These are phyloP conservation scores for Philaenus spumarius DNA, from an alignment of 1,140 invertebrate species.

Conservation along the genomic window DNA sequence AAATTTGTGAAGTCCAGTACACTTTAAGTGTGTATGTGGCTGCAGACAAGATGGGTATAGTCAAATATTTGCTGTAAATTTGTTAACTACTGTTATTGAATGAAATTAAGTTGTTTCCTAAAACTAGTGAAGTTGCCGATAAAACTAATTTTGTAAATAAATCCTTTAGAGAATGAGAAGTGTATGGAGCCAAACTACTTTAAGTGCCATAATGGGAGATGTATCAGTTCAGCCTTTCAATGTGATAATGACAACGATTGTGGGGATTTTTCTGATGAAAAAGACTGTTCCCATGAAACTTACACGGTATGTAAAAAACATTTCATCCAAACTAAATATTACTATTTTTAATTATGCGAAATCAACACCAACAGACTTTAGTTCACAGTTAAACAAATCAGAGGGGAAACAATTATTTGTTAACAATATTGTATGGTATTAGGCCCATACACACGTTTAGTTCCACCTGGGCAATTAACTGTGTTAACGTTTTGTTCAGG, in stretches of 20 bases:
- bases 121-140: too few species aligned
- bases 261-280: constrained; percentile 42
- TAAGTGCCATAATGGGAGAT: constrained; percentile 42
- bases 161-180: constrained; percentile 25
- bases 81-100: constrained; percentile 32
- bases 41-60: constrained; percentile 49
- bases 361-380: too few species aligned
- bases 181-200: constrained; percentile 38
- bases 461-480: too few species aligned
- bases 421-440: too few species aligned
- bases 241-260: constrained; percentile 47
- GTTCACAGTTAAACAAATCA: too few species aligned
- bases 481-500: too few species aligned
- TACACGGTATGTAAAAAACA: constrained; percentile 1
- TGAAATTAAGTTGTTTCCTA: constrained; percentile 8
- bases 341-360: too few species aligned
- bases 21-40: constrained; percentile 37
- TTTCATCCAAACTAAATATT: too few species aligned
- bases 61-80: constrained; percentile 26
- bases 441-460: too few species aligned
- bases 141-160: too few species aligned
- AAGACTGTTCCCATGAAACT: constrained; percentile 48
- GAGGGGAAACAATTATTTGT: too few species aligned
- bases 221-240: constrained; percentile 41
- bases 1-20: too few species aligned